Percentiles rank a stretch among this genome's conserved stretches.
These are phyloP conservation scores for Uloborus diversus DNA, from an alignment of 1,140 invertebrate species.

Conservation along the genomic window DNA sequence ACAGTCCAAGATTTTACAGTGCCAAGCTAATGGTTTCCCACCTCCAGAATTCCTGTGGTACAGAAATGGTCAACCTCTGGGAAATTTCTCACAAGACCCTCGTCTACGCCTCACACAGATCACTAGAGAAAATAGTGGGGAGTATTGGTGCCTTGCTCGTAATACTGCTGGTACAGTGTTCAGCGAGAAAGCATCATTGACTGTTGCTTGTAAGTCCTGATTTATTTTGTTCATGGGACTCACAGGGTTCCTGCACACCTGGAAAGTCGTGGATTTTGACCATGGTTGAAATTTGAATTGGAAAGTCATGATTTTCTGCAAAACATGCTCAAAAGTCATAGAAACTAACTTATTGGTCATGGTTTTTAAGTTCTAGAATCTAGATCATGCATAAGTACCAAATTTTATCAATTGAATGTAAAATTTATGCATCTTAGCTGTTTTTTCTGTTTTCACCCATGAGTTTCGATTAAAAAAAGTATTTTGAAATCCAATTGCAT, in stretches of 20 bases:
- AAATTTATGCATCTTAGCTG: too few relatives aligned
- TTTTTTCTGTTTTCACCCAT: too few relatives aligned
- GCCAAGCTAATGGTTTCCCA: slow-evolving; percentile 65
- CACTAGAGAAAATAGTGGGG: slow-evolving; percentile 80
- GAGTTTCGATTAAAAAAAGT: too few relatives aligned
- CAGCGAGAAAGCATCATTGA: slow-evolving; percentile 84
- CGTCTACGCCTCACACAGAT: slow-evolving; percentile 32
- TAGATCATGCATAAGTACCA: too few relatives aligned
- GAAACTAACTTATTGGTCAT: too few relatives aligned
- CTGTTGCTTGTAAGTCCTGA: slow-evolving; percentile 86
- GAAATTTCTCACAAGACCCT: slow-evolving; percentile 53
- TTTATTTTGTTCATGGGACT: too few relatives aligned
- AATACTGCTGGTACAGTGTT: slow-evolving; percentile 90
- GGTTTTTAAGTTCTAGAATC: too few relatives aligned
- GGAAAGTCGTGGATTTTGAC: too few relatives aligned
- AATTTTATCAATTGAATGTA: too few relatives aligned
- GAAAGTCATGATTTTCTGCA: slow-evolving; percentile 20
- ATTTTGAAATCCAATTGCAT: too few relatives aligned
- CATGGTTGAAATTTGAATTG: too few relatives aligned
- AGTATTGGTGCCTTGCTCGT: slow-evolving; percentile 88
- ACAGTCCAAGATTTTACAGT: slow-evolving; percentile 63
- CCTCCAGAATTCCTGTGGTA: slow-evolving; percentile 66
- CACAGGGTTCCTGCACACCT: too few relatives aligned
- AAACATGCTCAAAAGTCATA: background rate
- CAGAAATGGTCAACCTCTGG: slow-evolving; percentile 63